phyloP scores from a whole-genome alignment of 2,797 vertebrate genomes.

The Chromobotia macracanthus region DNA sequence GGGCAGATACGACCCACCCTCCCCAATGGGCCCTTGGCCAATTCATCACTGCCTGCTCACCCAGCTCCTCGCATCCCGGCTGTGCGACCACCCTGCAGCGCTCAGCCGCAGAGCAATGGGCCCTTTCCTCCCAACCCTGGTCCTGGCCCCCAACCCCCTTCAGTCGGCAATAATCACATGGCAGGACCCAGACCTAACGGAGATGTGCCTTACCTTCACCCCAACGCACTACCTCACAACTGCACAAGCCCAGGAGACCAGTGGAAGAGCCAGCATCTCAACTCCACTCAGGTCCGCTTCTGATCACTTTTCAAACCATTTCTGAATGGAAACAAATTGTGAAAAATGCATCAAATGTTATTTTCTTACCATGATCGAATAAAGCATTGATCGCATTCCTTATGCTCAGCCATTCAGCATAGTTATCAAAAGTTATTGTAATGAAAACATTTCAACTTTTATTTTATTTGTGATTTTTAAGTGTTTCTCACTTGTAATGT shows the following conservation, averaged over 20 bases:
- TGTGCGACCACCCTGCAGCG: slow-evolving; percentile 83
- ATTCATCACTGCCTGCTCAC: slow-evolving; percentile 90
- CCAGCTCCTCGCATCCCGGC: slow-evolving; percentile 83
- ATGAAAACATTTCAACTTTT: too few species aligned
- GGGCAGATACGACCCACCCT: slow-evolving; percentile 88
- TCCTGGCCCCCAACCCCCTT: slow-evolving; percentile 63
- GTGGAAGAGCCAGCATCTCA: slow-evolving; percentile 93
- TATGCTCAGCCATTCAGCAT: background rate
- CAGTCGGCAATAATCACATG: slow-evolving; percentile 81
- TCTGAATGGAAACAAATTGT: background rate
- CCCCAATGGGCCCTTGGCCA: slow-evolving; percentile 89
- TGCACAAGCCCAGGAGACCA: slow-evolving; percentile 91
- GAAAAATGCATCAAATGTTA: background rate
- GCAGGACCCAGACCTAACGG: slow-evolving; percentile 93
- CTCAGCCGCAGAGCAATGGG: slow-evolving; percentile 90
- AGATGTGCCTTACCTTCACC: slow-evolving; percentile 99
- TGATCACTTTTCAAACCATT: background rate
- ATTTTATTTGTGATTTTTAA: too few species aligned
- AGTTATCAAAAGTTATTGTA: too few species aligned
- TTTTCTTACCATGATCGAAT: background rate
- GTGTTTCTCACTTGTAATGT: too few species aligned
- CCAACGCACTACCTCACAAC: slow-evolving; percentile 98
- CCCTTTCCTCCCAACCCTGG: slow-evolving; percentile 83
- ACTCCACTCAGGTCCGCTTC: slow-evolving; percentile 91
- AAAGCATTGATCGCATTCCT: background rate